Evolutionary conservation across 2,888 invertebrate genomes (phyloP), one percentile per base, ranked within the genome.

Genomic region (Teinopalpus imperialis): DNA sequence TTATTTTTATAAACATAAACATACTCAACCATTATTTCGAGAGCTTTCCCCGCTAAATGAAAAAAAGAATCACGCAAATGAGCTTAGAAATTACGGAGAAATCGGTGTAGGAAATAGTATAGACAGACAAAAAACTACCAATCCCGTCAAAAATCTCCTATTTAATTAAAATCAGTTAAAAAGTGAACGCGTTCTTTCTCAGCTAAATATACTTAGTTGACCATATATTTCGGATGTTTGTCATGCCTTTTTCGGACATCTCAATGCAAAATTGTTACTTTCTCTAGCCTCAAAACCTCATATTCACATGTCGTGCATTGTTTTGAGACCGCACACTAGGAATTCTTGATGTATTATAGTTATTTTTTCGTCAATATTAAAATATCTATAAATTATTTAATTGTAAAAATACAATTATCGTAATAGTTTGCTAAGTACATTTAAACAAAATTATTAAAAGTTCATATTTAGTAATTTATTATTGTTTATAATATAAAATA

Each of bases 241-340:
- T 21, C n/a, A 21, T 26, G 16, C 24, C 40, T 43, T 62, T 66
- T 59, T 72, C 74, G 71, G 73, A 74, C 70, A 70, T 75, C 67
- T 78, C 59, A 61, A 63, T 74, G 73, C 75, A 73, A 69, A 78
- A 80, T 77, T 75, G 79, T 75, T 72, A 83, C 87, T 88, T 88
- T 88, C 86, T 88, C 85, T 86, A 86, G 81, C 86, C 88, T 81
- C 82, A 70, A 76, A 85, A 88, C 87, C 86, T 77, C 82, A 74
- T 78, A 89, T 68, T 56, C 56, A 62, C 62, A 63, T 68, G 75
- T 59, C 65, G 61, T 56, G 69, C 79, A 81, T 85, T 86, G 82
- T 85, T 80, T 80, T 70, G 62, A 70, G 64, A 64, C 63, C 65
- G 63, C 66, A 56, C 67, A 61, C 65, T 62, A 62, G 60, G 65